Conservation (phyloP, 2,113 vertebrate genomes). For the Coptodon bakossiorum region DNA sequence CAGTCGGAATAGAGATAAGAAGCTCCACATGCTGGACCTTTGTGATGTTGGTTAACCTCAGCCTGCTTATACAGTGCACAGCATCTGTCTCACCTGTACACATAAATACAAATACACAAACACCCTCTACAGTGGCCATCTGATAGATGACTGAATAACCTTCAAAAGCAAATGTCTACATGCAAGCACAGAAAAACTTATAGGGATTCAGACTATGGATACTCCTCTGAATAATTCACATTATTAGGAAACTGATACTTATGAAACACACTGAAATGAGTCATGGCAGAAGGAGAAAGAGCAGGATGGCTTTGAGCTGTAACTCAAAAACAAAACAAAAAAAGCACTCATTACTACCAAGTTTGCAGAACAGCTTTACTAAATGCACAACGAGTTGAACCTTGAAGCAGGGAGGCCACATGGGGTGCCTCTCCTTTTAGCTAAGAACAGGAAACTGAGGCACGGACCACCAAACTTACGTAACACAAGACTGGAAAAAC, state of each 20-base stretch:
- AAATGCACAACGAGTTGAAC: not conserved
- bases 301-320: not conserved
- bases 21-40: not conserved
- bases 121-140: not conserved
- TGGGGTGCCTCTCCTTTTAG: not conserved
- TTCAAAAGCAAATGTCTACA: not conserved
- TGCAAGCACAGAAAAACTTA: not conserved
- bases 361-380: not conserved
- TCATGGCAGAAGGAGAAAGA: not conserved
- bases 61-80: not conserved
- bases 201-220: not conserved
- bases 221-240: not conserved
- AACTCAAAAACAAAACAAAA: not conserved
- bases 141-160: slow-evolving; percentile 19
- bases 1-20: slow-evolving; percentile 43
- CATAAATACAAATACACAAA: not conserved
- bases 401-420: not conserved
- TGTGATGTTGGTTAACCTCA: slow-evolving; percentile 34
- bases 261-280: not conserved
- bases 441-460: not conserved
- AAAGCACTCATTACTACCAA: not conserved
- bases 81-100: not conserved
- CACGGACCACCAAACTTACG: not conserved
- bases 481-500: not conserved
- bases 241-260: not conserved